Percentiles rank a stretch among this genome's conserved stretches.
Evolutionary conservation across 1,140 invertebrate species (phyloP).

Genomic region (Drosophila parvula): DNA sequence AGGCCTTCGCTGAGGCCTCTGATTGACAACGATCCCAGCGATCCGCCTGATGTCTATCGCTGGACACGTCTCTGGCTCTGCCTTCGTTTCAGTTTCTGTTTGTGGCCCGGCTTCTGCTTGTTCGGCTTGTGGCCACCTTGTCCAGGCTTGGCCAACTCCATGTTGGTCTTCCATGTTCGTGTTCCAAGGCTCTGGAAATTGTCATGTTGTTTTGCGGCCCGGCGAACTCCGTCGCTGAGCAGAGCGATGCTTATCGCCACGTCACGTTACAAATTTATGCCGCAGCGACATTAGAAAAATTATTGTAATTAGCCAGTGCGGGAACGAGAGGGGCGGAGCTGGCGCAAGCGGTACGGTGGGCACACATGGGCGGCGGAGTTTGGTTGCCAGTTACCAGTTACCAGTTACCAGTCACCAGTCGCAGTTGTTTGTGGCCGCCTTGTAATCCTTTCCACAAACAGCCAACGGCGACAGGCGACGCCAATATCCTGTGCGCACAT

Average conservation of each 20-base stretch:
- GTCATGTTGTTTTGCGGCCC: constrained; percentile 63
- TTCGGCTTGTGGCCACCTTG: constrained; percentile 43
- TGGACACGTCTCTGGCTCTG: constrained; percentile 64
- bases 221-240: constrained; percentile 18
- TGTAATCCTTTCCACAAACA: constrained; percentile 78
- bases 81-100: constrained; percentile 12
- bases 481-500: constrained; percentile 66
- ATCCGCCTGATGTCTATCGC: constrained; percentile 62
- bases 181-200: constrained; percentile 67
- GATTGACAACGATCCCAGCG: constrained; percentile 69
- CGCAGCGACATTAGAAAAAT: constrained; percentile 76
- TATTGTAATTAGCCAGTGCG: constrained; percentile 67
- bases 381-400: constrained; percentile 18
- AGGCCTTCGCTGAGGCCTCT: constrained; percentile 30
- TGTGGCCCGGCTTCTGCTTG: constrained; percentile 17
- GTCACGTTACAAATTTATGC: constrained; percentile 79
- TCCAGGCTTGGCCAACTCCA: constrained; percentile 36
- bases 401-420: constrained; percentile 29
- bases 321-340: constrained; percentile 20
- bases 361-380: no score
- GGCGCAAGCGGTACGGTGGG: no score
- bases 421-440: constrained; percentile 70
- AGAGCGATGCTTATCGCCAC: constrained; percentile 67
- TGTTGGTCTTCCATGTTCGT: constrained; percentile 65
- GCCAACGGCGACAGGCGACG: constrained; percentile 66